Evolutionary conservation across 30 jellyfish, hydroid and myxozoan species (phyloP).

Genomic region (Chrysaora quinquecirrha): DNA sequence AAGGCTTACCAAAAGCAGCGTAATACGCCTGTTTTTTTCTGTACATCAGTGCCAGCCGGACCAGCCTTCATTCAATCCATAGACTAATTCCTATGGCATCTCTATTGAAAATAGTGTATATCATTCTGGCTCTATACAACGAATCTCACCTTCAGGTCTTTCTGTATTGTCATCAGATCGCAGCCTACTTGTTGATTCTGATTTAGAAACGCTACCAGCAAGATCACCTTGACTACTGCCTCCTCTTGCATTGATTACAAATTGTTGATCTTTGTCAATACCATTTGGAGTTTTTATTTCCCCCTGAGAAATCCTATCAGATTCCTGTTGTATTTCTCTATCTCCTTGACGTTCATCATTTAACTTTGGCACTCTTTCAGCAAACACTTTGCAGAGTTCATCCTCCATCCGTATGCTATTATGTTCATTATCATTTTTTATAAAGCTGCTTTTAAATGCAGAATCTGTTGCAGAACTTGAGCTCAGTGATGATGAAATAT

Average conservation of each 20-base stretch:
- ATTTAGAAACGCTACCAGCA: slow-evolving; percentile 2
- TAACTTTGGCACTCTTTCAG: not conserved
- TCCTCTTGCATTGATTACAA: slow-evolving; percentile 51
- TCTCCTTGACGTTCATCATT: not conserved
- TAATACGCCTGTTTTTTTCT: no score
- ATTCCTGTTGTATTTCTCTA: not conserved
- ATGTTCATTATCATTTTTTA: not conserved
- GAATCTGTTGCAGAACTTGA: not conserved
- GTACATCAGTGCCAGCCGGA: no score
- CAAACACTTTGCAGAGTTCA: slow-evolving; percentile 43
- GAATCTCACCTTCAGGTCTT: not conserved
- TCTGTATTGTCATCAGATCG: not conserved
- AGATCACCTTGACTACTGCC: slow-evolving; percentile 65
- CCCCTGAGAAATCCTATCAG: not conserved
- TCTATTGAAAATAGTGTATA: no score
- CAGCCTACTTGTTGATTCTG: not conserved
- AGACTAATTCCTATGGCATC: no score
- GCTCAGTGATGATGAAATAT: not conserved
- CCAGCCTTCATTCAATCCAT: no score
- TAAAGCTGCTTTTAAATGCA: not conserved
- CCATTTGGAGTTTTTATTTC: slow-evolving; percentile 14
- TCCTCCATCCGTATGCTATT: no score
- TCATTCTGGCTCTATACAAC: no score
- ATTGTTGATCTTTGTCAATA: slow-evolving; percentile 5
- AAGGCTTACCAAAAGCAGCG: no score